These are phyloP conservation scores for Pseudocheirus occidentalis DNA, from an alignment of 2,797 vertebrate species.

Conservation along the genomic window DNA sequence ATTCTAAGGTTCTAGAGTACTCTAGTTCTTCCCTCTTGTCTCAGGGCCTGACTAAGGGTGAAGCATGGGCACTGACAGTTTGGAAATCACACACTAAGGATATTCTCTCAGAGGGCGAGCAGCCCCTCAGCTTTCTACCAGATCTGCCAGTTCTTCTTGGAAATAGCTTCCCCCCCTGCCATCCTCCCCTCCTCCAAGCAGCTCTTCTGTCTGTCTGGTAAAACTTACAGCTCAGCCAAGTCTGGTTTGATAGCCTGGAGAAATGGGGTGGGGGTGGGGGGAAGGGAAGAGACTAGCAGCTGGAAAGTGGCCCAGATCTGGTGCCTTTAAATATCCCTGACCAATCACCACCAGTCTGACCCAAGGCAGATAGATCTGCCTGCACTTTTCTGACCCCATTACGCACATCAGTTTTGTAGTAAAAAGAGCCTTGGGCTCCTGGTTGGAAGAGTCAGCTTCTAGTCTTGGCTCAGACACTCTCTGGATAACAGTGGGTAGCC, in stretches of 20 bases:
- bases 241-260: background rate
- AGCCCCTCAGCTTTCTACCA: background rate
- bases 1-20: background rate
- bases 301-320: background rate
- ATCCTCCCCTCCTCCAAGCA: no score
- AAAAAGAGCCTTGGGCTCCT: conserved; percentile 25
- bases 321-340: background rate
- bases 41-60: background rate
- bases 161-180: background rate
- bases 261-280: background rate
- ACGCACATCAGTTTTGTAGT: background rate
- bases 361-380: background rate
- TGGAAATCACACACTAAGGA: background rate
- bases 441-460: background rate
- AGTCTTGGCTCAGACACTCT: background rate
- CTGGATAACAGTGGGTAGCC: background rate
- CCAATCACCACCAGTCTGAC: background rate
- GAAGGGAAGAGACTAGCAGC: background rate
- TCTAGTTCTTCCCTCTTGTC: background rate
- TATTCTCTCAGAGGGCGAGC: background rate
- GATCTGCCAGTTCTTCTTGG: background rate
- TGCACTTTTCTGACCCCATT: background rate
- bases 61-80: background rate
- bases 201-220: background rate
- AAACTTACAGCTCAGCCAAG: background rate